Percentiles rank a stretch among this genome's conserved stretches.
These are phyloP conservation scores for Lasioglossum calceatum DNA, from an alignment of 2,888 invertebrate species.

Conservation along the genomic window DNA sequence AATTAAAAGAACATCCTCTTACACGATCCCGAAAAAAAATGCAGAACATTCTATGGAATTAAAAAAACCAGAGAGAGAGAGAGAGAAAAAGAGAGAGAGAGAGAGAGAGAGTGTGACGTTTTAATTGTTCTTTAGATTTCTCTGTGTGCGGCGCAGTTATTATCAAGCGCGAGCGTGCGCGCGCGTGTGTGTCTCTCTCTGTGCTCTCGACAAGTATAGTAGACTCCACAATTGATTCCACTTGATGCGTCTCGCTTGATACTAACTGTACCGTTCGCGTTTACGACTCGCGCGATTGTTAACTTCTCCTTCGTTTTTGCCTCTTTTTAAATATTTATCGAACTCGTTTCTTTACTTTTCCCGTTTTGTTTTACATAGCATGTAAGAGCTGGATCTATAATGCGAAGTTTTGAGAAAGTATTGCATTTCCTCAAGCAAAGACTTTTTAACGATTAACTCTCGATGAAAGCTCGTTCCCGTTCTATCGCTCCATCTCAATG, in stretches of 20 bases:
- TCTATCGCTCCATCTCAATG: constrained; percentile 67
- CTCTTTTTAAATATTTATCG: constrained; percentile 76
- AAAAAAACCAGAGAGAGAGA: constrained; percentile 26
- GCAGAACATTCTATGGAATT: constrained; percentile 60
- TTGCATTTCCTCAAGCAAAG: constrained; percentile 21
- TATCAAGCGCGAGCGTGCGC: constrained; percentile 54
- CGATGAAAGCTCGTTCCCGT: constrained; percentile 52
- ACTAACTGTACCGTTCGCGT: constrained; percentile 53
- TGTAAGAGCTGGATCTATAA: constrained; percentile 65
- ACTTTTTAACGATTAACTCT: constrained; percentile 22
- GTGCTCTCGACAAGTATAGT: background rate
- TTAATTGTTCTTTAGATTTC: constrained; percentile 67
- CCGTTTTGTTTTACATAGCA: constrained; percentile 66
- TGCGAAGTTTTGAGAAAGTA: constrained; percentile 28
- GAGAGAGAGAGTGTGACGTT: constrained; percentile 33
- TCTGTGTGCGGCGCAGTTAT: constrained; percentile 59
- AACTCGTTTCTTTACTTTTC: constrained; percentile 60
- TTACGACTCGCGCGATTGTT: constrained; percentile 73
- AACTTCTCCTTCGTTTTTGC: constrained; percentile 54
- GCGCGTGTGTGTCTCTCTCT: constrained; percentile 17
- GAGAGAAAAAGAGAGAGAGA: background rate
- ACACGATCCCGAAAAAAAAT: constrained; percentile 71
- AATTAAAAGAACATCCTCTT: constrained; percentile 75
- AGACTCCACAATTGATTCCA: constrained; percentile 20
- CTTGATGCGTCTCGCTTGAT: constrained; percentile 51